Base-by-base conservation (phyloP, 2,113 vertebrate species). In the Catagonus wagneri region DNA sequence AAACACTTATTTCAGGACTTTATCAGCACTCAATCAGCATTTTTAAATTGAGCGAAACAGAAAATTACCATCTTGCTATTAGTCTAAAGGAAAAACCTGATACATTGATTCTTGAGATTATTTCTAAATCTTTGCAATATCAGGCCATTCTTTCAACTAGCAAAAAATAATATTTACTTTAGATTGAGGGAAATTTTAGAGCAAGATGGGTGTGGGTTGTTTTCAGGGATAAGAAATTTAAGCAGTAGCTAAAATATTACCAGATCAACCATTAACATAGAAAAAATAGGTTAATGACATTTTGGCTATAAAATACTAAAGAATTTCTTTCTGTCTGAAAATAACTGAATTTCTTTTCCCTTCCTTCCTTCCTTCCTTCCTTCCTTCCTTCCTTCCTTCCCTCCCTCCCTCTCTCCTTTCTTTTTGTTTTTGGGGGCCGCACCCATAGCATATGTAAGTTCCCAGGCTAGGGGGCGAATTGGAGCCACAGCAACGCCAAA, bases 31-130 rank as follows among this genome's bases (percentile, higher is more conserved):
- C n/a, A 44, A 72, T 56, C 52, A 76, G 22, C 58, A 83, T 63
- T 72, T n/a, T 34, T 72, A 74, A 94, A 69, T 7, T 36, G n/a
- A 92, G n/a, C 20, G 52, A 69, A 83, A 80, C 2, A 79, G 50
- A 93, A 84, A 93, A 68, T 22, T 36, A 56, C 11, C 19, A 86
- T 44, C 76, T 65, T 92, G 78, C 81, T 74, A 83, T 44, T 89
- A 58, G 19, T 79, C 6, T 60, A 86, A 94, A 71, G 1, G 20
- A 68, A 91, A 95, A 36, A 6, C 4, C 44, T 71, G 61, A 17
- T 36, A n/a, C 8, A 75, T 9, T 16, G 22, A 61, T 76, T 95
- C 12, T 78, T 84, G 63, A 1, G 36, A 63, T 54, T 79, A 3
- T 39, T 63, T 69, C 9, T 29, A 94, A 87, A 29, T 87, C 22